phyloP scores from a whole-genome alignment of 1,140 invertebrate genomes.

The Cotesia glomerata region DNA sequence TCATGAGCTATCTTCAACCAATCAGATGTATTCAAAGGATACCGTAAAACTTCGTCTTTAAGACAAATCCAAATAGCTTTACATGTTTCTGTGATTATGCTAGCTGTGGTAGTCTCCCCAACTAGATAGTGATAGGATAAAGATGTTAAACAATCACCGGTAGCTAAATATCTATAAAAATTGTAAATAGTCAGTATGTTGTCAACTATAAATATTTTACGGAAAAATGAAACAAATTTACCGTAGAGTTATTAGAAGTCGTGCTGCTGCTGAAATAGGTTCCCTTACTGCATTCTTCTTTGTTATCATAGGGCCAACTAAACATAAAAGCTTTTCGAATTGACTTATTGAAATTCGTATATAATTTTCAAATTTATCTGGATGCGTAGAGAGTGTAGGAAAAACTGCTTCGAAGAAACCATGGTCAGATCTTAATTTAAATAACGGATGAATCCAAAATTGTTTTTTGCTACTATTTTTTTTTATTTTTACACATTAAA shows the following conservation, averaged over 20 bases:
- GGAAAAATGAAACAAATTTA: no score
- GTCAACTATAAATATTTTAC: no score
- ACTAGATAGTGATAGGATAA: no score
- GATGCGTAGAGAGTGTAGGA: constrained; percentile 10
- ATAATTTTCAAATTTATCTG: constrained; percentile 27
- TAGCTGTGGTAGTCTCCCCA: no score
- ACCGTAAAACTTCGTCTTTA: no score
- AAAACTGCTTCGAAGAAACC: constrained; percentile 24
- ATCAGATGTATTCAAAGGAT: no score
- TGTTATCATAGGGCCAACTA: constrained; percentile 18
- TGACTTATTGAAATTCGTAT: constrained; percentile 13
- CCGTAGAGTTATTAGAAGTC: neutral
- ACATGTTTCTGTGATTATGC: no score
- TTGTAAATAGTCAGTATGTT: no score
- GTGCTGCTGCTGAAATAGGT: constrained; percentile 16
- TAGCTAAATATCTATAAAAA: no score
- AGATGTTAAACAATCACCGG: no score
- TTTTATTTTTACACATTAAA: neutral
- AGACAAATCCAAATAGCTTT: no score
- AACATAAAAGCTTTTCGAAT: constrained; percentile 20
- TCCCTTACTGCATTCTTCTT: constrained; percentile 10
- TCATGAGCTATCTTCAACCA: no score
- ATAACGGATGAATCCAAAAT: constrained; percentile 27
- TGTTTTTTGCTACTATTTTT: constrained; percentile 5
- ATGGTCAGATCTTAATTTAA: constrained; percentile 9